Evolutionary conservation across 2,113 vertebrate genomes (phyloP), one percentile per base, ranked within the genome.

Genomic region (Chamaetylas fuelleborni): DNA sequence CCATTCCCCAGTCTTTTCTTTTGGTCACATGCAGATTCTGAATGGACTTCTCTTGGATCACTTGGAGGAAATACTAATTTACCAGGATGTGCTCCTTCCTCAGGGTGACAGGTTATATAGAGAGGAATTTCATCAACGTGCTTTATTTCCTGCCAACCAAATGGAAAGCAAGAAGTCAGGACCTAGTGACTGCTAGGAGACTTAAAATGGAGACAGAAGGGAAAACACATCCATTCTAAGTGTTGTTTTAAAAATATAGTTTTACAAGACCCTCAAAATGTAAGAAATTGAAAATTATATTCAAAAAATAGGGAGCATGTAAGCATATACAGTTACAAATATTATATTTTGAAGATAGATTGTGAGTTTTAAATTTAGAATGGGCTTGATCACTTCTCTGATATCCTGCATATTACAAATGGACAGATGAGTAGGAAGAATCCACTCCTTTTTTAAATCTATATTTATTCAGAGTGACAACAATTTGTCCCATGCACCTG

Each of bases 91-190:
- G 76, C 36, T 38, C 91, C 93, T 96, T 97, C 93, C 95, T 95
- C 33, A 61, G 93, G 67, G 89, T 95, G 84, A 97, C 78, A 95
- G 94, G 91, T 95, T 97, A 95, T 47, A 86, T 26, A 58, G 88
- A 93, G 81, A 82, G 34, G 86, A 87, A 95, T 96, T 96, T 92
- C 61, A 89, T 91, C 79, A 60, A 70, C 26, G 48, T 95, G 80
- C 84, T 92, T 94, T 91, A 48, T 97, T 97, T 95, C 65, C 80
- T 97, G 95, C 95, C 96, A 97, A 93, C 79, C 90, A 91, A 94
- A 97, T 80, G 94, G 93, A 92, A 96, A 95, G 56, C 57, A 93
- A 96, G 88, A 95, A 28, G 70, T 81, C 92, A 95, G 95, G 81
- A 80, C 90, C 97, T 69, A 48, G 42, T 91, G 93, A 94, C 93